Base-by-base conservation (phyloP, 2,888 invertebrate genomes). In the Crossocerus cetratus region DNA sequence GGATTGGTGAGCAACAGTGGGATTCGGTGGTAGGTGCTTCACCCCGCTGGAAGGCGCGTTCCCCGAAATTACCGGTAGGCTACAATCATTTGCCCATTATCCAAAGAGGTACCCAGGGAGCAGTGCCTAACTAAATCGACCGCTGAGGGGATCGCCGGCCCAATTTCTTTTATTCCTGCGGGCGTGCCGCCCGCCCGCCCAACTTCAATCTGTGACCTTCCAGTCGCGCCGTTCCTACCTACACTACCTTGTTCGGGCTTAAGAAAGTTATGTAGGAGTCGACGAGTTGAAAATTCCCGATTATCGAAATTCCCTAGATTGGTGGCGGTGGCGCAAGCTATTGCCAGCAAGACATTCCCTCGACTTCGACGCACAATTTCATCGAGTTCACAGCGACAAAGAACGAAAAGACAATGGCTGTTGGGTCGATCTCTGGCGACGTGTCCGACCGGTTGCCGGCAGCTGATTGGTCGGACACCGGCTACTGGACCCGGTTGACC, bases 401-500 rank as follows among this genome's bases (percentile, higher is more conserved):
- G 16, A 49, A 49, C 14, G 49, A 57, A 55, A 69, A 77, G 76
- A 74, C 74, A 72, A 78, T 81, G 85, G 81, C 82, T 82, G 49
- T 74, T 77, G 75, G 60, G 72, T 70, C n/a, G 80, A 80, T 82
- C 82, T 78, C 82, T 32, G 32, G 74, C 69, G 71, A 67, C 67
- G 67, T 82, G 76, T 67, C 71, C 80, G 74, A 57, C 68, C 80
- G 67, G 78, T 73, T 69, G 78, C 72, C 60, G 63, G 61, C 72
- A 70, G 80, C 83, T 84, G 86, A 86, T 87, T 85, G 86, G 85
- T 77, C 77, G 82, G 79, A 84, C 86, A 86, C 86, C 83, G 86
- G 84, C 88, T 88, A 88, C 89, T 88, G 88, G 88, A 88, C 88
- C 86, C 86, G 86, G 84, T 88, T 87, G 87, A 86, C 87, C 88